Percentiles rank a stretch among this genome's conserved stretches.
Conservation (phyloP, 2,888 invertebrate genomes). For the Troides oblongomaculatus region DNA sequence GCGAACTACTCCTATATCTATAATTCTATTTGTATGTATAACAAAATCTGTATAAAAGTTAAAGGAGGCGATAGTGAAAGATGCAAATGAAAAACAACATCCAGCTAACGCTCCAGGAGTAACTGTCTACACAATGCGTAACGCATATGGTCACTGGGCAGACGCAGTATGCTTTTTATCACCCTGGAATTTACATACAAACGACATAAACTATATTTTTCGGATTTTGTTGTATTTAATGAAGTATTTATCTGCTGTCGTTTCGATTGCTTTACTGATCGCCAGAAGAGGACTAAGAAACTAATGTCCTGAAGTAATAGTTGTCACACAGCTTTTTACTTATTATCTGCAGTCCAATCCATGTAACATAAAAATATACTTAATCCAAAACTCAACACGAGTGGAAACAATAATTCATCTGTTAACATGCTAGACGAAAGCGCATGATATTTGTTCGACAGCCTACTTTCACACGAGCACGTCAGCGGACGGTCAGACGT, state of each 20-base stretch:
- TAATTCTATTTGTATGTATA: too few species aligned
- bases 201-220: neutral
- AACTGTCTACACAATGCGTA: neutral
- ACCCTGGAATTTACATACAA: neutral
- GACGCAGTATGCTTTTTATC: neutral
- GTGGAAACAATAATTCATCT: constrained; percentile 7
- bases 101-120: neutral
- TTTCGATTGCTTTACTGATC: too few species aligned
- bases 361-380: neutral
- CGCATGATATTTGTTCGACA: constrained; percentile 34
- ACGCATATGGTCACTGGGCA: neutral
- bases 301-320: too few species aligned
- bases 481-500: constrained; percentile 34
- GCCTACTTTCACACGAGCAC: constrained; percentile 43
- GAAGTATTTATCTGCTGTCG: too few species aligned
- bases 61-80: neutral
- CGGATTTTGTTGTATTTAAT: too few species aligned
- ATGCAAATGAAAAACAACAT: neutral
- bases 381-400: neutral
- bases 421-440: constrained; percentile 17
- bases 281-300: too few species aligned
- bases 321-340: too few species aligned
- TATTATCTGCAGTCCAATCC: too few species aligned
- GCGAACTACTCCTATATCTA: too few species aligned
- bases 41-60: too few species aligned